phyloP scores from a whole-genome alignment of 2,888 invertebrate species.

The Hypselothyrea guttata region DNA sequence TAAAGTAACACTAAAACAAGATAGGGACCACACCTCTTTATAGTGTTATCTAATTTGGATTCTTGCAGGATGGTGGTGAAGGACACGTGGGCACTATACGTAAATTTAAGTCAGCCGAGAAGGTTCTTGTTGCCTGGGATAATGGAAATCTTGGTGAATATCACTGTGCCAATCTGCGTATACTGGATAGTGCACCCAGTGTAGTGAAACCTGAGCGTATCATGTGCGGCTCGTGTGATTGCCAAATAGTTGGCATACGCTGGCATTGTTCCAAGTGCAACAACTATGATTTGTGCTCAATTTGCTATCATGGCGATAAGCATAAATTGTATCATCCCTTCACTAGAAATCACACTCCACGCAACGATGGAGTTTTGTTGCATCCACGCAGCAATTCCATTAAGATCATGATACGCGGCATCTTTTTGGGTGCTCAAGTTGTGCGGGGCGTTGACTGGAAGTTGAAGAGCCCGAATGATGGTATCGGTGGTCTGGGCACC shows the following conservation, averaged over 20 bases:
- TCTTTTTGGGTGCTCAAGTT: conserved; percentile 97
- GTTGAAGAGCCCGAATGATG: conserved; percentile 99
- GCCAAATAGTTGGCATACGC: conserved; percentile 87
- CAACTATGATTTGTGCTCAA: conserved; percentile 97
- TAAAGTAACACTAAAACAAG: neutral
- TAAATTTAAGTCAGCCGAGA: conserved; percentile 98
- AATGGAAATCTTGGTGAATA: conserved; percentile 99
- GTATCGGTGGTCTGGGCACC: conserved; percentile 96
- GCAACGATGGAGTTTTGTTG: conserved; percentile 92
- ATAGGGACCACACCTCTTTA: too few species aligned
- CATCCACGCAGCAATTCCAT: conserved; percentile 97
- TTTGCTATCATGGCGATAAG: conserved; percentile 98
- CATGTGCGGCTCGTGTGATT: conserved; percentile 93
- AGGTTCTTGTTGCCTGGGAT: conserved; percentile 99
- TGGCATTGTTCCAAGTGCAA: conserved; percentile 99
- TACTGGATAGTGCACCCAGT: conserved; percentile 97
- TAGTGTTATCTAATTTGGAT: neutral
- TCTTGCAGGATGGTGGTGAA: conserved; percentile 93
- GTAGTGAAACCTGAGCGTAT: conserved; percentile 98
- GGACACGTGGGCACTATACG: conserved; percentile 98
- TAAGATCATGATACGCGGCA: conserved; percentile 95
- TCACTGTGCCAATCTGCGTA: conserved; percentile 90
- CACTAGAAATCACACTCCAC: conserved; percentile 87
- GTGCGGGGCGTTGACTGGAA: conserved; percentile 98
- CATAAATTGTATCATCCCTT: conserved; percentile 96